Base-by-base conservation (phyloP, 1,140 invertebrate genomes). In the Drosophila chauvacae region DNA sequence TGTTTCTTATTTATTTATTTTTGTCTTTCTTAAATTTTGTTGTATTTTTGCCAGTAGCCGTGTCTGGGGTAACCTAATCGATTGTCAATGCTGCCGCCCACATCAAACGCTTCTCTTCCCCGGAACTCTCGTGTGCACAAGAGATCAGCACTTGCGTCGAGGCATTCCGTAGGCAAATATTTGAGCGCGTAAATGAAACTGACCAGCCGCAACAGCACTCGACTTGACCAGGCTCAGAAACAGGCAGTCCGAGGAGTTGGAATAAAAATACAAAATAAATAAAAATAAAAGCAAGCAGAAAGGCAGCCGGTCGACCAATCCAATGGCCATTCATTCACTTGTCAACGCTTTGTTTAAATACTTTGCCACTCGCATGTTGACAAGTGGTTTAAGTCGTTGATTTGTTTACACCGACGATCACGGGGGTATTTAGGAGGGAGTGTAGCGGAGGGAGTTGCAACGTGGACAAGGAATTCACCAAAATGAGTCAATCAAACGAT, bases 331-430 rank as follows among this genome's bases (percentile, higher is more conserved):
- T 88, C 84, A 87, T 87, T 87, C 84, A 88, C 77, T 87, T 87
- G 84, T 87, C 83, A 83, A 83, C 85, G 83, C 77, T 87, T 87
- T 87, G 84, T 88, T 88, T 88, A 88, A 88, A 88, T 88, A 88
- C 85, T 88, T 84, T 88, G 84, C 80, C 85, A 87, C 85, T 87
- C 85, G 84, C 85, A 59, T 88, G 84, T 88, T 88, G 84, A 88
- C 84, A 88, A 88, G 84, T 88, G 84, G 84, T 90, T 88, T 88
- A 88, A 90, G 84, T 90, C 84, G 85, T 88, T 88, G 84, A 88
- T 88, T 88, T 88, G 84, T 88, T 88, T 88, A 74, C 84, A 79
- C 77, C 65, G 81, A 57, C 65, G 70, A 70, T 73, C 16, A 44
- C 37, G 62, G n/a, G 41, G 47, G 50, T 16, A 58, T 28, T 26